Percentiles rank a stretch among this genome's conserved stretches.
These are phyloP conservation scores for Blennius ocellaris DNA, from an alignment of 2,113 vertebrate genomes.

Conservation along the genomic window DNA sequence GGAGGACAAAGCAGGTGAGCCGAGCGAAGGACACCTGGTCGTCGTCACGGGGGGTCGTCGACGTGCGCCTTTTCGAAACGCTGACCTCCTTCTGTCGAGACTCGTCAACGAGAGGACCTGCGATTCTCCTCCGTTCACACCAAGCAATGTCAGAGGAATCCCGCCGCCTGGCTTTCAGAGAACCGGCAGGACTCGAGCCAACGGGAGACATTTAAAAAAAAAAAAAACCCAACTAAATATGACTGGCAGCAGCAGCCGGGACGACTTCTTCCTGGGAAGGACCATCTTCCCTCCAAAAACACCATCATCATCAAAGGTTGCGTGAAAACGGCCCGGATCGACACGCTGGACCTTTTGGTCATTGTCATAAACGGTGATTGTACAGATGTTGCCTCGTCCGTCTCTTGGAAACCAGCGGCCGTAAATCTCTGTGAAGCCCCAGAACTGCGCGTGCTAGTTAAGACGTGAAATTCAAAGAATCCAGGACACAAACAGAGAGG, in stretches of 20 bases:
- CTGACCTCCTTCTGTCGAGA: slow-evolving; percentile 56
- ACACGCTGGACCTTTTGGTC: slow-evolving; percentile 22
- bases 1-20: slow-evolving; percentile 45
- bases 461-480: slow-evolving; percentile 54
- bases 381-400: slow-evolving; percentile 39
- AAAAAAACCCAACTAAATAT: background rate
- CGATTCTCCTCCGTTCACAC: slow-evolving; percentile 52
- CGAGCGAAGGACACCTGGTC: slow-evolving; percentile 56
- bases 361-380: slow-evolving; percentile 18
- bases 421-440: slow-evolving; percentile 53
- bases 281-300: background rate
- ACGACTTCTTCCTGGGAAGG: slow-evolving; percentile 3
- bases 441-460: slow-evolving; percentile 40
- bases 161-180: slow-evolving; percentile 34
- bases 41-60: slow-evolving; percentile 35
- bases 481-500: slow-evolving; percentile 28
- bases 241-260: slow-evolving; percentile 32
- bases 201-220: slow-evolving; percentile 11
- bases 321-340: slow-evolving; percentile 12
- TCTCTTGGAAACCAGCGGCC: slow-evolving; percentile 31
- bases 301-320: slow-evolving; percentile 12
- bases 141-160: slow-evolving; percentile 53
- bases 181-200: slow-evolving; percentile 27
- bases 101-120: slow-evolving; percentile 38
- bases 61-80: slow-evolving; percentile 47